These are phyloP conservation scores for Elephas maximus DNA, from an alignment of 2,113 vertebrate species.

Conservation along the genomic window DNA sequence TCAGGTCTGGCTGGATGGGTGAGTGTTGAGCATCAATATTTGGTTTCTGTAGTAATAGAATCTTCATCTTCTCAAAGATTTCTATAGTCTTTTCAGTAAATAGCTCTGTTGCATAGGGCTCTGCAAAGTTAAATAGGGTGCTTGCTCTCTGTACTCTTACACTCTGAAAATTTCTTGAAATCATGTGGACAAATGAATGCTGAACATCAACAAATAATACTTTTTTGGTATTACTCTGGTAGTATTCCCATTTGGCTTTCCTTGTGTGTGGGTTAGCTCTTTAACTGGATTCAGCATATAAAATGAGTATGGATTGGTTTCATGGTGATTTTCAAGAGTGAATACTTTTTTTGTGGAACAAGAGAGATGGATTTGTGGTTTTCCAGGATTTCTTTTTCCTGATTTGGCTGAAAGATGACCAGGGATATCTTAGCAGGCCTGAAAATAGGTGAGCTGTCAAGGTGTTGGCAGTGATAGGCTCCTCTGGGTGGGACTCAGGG, in stretches of 20 bases:
- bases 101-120: background rate
- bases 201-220: background rate
- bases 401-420: slow-evolving; percentile 41
- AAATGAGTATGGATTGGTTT: background rate
- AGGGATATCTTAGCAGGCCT: slow-evolving; percentile 35
- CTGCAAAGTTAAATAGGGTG: background rate
- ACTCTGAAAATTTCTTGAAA: background rate
- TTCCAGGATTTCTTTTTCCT: slow-evolving; percentile 51
- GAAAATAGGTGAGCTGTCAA: slow-evolving; percentile 49
- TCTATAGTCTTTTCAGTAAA: background rate
- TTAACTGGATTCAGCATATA: background rate
- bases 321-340: background rate
- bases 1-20: background rate
- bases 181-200: background rate
- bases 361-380: slow-evolving; percentile 31
- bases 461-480: slow-evolving; percentile 55
- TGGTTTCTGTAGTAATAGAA: background rate
- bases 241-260: background rate
- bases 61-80: background rate
- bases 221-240: background rate
- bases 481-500: slow-evolving; percentile 67
- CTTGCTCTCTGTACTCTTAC: background rate
- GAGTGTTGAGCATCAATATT: background rate
- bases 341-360: slow-evolving; percentile 12
- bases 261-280: background rate